Evolutionary conservation across 2,113 vertebrate genomes (phyloP).

Genomic region (Mastomys natalensis): DNA sequence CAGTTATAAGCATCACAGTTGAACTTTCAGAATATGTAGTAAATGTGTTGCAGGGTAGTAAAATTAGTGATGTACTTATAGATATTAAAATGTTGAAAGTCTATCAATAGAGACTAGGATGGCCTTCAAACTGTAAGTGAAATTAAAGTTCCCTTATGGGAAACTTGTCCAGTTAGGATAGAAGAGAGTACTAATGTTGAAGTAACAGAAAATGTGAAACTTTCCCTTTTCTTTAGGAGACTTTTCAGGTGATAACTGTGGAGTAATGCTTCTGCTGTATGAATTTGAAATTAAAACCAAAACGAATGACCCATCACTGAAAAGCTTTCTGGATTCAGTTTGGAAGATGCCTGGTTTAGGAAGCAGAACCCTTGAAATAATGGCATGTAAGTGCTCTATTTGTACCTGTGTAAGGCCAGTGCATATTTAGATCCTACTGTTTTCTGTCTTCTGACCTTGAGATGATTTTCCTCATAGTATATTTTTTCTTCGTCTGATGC

Average conservation of each 20-base stretch:
- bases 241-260: conserved; percentile 89
- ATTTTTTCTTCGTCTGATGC: conserved; percentile 51
- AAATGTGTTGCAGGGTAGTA: neutral
- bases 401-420: conserved; percentile 48
- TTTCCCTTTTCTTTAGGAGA: conserved; percentile 86
- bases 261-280: conserved; percentile 92
- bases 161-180: conserved; percentile 30
- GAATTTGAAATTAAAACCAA: conserved; percentile 95
- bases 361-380: conserved; percentile 91
- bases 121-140: conserved; percentile 53
- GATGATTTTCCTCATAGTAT: neutral
- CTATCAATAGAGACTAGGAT: neutral
- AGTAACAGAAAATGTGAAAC: conserved; percentile 38
- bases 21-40: conserved; percentile 38
- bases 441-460: conserved; percentile 11
- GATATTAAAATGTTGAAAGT: conserved; percentile 21
- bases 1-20: neutral
- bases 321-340: conserved; percentile 90
- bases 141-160: conserved; percentile 57
- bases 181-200: conserved; percentile 26
- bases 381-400: conserved; percentile 89
- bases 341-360: conserved; percentile 91
- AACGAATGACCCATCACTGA: conserved; percentile 91
- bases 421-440: conserved; percentile 32
- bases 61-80: conserved; percentile 30